Conservation (phyloP, 2,888 invertebrate species). For the Cantharis rufa region DNA sequence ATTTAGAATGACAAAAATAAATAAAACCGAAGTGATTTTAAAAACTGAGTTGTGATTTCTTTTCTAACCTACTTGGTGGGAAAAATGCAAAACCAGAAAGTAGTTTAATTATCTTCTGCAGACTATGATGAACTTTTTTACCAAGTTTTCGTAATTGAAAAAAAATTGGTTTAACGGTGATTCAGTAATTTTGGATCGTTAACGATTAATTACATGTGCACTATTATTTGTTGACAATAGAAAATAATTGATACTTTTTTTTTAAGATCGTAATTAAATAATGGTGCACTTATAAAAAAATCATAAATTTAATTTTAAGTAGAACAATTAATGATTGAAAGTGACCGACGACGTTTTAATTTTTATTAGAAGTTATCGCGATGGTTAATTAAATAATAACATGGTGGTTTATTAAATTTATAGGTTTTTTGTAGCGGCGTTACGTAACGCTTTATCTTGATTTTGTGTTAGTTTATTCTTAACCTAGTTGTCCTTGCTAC, state of each 20-base stretch:
- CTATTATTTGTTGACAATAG: background rate
- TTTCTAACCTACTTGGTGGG: background rate
- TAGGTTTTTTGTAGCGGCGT: conserved; percentile 15
- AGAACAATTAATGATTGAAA: conserved; percentile 17
- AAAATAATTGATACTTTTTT: background rate
- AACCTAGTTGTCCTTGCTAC: background rate
- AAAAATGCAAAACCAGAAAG: background rate
- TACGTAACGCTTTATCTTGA: conserved; percentile 3
- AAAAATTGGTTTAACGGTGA: background rate
- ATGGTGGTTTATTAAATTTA: conserved; percentile 17
- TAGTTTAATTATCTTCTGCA: background rate
- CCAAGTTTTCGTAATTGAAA: background rate
- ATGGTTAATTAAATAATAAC: conserved; percentile 22
- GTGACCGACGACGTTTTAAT: conserved; percentile 5
- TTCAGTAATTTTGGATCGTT: background rate
- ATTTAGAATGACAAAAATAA: background rate
- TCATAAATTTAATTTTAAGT: conserved; percentile 23
- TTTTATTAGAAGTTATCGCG: conserved; percentile 11
- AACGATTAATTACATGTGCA: background rate
- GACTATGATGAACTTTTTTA: background rate
- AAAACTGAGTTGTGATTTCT: background rate
- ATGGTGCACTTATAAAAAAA: conserved; percentile 7
- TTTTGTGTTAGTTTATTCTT: conserved; percentile 2
- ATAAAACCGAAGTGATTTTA: background rate
- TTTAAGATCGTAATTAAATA: background rate